These are phyloP conservation scores for Eilema depressum DNA, from an alignment of 2,888 invertebrate species.

Conservation along the genomic window DNA sequence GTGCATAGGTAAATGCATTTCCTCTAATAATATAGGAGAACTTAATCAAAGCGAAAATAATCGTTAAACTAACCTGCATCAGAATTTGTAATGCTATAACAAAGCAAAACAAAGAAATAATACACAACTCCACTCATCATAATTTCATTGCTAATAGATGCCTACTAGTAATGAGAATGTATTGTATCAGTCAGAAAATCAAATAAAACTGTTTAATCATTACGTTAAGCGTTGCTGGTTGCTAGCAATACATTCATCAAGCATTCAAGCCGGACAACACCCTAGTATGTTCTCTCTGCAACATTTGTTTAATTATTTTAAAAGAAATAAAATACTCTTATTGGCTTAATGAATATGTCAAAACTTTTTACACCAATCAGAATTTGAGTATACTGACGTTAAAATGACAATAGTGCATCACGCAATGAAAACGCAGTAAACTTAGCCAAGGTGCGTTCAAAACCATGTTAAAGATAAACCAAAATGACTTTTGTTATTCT, in stretches of 20 bases:
- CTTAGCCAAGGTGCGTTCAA: neutral
- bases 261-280: slow-evolving; percentile 80
- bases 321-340: neutral
- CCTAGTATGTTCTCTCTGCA: slow-evolving; percentile 62
- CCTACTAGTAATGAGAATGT: slow-evolving; percentile 40
- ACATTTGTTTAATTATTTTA: neutral
- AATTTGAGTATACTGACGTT: neutral
- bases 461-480: neutral
- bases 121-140: slow-evolving; percentile 79
- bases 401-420: neutral
- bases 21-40: neutral
- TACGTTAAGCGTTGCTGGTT: slow-evolving; percentile 81
- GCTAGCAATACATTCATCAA: slow-evolving; percentile 67
- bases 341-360: neutral
- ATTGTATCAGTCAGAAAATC: slow-evolving; percentile 66
- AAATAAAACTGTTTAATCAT: slow-evolving; percentile 82
- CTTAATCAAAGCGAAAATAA: slow-evolving; percentile 30
- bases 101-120: slow-evolving; percentile 81
- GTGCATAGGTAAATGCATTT: neutral
- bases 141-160: slow-evolving; percentile 75
- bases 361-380: neutral
- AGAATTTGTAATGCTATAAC: slow-evolving; percentile 70
- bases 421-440: neutral
- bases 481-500: neutral
- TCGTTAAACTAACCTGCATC: slow-evolving; percentile 75